These are phyloP conservation scores for Prionace glauca DNA, from an alignment of 2,797 vertebrate species.

Conservation along the genomic window DNA sequence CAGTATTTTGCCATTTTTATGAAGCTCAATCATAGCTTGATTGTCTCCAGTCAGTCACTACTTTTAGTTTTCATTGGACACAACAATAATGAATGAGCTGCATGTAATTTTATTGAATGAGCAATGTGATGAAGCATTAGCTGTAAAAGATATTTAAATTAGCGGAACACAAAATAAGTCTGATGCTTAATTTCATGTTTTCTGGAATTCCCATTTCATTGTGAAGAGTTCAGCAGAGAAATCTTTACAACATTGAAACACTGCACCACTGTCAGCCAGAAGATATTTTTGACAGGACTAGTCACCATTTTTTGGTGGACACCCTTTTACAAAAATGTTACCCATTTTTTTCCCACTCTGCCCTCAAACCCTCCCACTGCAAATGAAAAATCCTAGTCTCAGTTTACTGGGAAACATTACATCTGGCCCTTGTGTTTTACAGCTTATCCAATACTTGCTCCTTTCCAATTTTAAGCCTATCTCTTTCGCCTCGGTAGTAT, in stretches of 20 bases:
- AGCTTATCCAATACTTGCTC: too few relatives aligned
- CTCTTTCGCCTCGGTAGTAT: too few relatives aligned
- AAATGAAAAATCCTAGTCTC: too few relatives aligned
- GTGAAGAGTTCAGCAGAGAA: neutral
- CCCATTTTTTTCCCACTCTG: too few relatives aligned
- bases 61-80: neutral
- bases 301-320: too few relatives aligned
- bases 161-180: neutral
- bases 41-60: neutral
- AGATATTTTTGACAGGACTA: neutral
- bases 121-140: neutral
- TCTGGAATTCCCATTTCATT: neutral
- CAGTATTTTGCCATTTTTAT: neutral
- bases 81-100: neutral
- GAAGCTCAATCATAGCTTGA: neutral
- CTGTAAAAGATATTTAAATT: neutral
- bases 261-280: neutral
- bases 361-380: too few relatives aligned
- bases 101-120: neutral
- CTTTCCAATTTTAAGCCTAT: too few relatives aligned
- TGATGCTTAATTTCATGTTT: neutral
- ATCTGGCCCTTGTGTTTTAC: too few relatives aligned
- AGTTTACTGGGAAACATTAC: too few relatives aligned
- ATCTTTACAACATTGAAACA: neutral
- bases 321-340: too few relatives aligned